Conservation (phyloP, 2,797 vertebrate species). For the Enoplosus armatus region DNA sequence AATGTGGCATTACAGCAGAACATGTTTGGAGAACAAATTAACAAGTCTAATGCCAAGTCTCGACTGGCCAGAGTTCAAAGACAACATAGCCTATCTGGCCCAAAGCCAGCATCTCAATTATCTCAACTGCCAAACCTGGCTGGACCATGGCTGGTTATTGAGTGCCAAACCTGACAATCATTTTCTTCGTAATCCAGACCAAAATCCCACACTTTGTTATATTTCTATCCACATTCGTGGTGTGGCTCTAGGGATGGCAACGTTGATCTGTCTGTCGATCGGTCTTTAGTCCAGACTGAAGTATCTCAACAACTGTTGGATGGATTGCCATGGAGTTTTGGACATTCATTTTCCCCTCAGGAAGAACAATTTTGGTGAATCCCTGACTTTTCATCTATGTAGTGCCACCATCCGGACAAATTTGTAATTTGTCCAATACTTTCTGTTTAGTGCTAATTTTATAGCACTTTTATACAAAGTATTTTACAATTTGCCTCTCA, state of each 20-base stretch:
- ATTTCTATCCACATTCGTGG: too few species aligned
- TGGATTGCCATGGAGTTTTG: not conserved
- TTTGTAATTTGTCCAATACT: not conserved
- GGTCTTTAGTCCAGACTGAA: not conserved
- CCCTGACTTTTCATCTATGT: too few species aligned
- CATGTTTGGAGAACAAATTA: constrained; percentile 25
- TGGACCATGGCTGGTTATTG: not conserved
- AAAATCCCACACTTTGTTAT: not conserved
- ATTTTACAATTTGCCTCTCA: not conserved
- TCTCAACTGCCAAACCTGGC: not conserved
- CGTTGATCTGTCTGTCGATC: too few species aligned
- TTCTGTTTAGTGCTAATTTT: not conserved
- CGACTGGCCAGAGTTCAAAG: constrained; percentile 30
- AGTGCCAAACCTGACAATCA: not conserved
- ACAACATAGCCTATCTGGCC: constrained; percentile 5
- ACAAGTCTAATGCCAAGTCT: constrained; percentile 16
- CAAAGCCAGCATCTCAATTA: constrained; percentile 1
- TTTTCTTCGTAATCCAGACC: not conserved
- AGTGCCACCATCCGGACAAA: too few species aligned
- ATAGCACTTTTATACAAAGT: too few species aligned
- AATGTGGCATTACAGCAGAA: not conserved
- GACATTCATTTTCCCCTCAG: too few species aligned
- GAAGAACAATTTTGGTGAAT: too few species aligned
- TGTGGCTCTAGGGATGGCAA: not conserved
- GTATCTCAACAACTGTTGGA: not conserved